phyloP scores from a whole-genome alignment of 2,797 vertebrate species.

The Scarus forsteni region DNA sequence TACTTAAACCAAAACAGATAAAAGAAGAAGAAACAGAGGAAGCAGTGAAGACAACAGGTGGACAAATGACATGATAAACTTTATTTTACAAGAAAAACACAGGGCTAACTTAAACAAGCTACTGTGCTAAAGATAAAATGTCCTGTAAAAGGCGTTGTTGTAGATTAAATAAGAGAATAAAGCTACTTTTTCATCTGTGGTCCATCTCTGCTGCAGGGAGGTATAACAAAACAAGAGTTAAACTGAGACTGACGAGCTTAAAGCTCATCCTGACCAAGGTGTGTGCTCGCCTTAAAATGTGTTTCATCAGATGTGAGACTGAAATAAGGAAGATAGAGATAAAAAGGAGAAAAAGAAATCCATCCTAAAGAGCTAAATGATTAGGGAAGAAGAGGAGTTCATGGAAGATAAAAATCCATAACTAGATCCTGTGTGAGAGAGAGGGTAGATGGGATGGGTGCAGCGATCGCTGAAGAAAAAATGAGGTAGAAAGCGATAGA shows the following conservation, averaged over 20 bases:
- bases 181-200: slow-evolving; percentile 39
- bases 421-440: slow-evolving; percentile 23
- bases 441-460: slow-evolving; percentile 27
- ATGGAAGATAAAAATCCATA: slow-evolving; percentile 22
- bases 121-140: slow-evolving; percentile 32
- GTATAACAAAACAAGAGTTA: slow-evolving; percentile 43
- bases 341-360: slow-evolving; percentile 10
- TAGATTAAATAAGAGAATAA: slow-evolving; percentile 35
- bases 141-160: slow-evolving; percentile 28
- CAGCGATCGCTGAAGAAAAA: slow-evolving; percentile 33
- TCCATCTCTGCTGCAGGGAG: slow-evolving; percentile 26
- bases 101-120: not conserved
- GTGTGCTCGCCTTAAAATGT: not conserved
- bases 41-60: slow-evolving; percentile 16
- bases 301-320: slow-evolving; percentile 5
- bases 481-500: slow-evolving; percentile 30
- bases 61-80: no score
- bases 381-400: slow-evolving; percentile 14
- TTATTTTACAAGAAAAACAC: no score
- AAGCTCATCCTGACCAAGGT: slow-evolving; percentile 8
- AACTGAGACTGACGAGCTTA: slow-evolving; percentile 32
- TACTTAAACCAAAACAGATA: not conserved
- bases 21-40: not conserved
- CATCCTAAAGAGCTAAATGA: slow-evolving; percentile 7
- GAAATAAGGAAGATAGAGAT: not conserved